Conservation (phyloP, 1,140 invertebrate species). For the Dendroctonus valens region DNA sequence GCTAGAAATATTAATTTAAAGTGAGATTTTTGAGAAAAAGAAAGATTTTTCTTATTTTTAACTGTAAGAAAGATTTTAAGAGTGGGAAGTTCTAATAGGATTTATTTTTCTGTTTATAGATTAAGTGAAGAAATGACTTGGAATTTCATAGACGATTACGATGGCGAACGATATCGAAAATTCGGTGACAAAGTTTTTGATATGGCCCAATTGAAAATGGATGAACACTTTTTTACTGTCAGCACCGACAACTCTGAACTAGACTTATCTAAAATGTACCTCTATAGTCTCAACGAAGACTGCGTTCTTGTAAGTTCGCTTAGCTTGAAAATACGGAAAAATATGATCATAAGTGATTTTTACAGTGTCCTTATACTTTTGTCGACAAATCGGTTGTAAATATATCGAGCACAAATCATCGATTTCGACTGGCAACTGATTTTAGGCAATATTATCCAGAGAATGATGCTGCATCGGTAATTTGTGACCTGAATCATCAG, state of each 20-base stretch:
- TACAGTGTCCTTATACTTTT: conserved; percentile 39
- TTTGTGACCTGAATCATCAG: conserved; percentile 59
- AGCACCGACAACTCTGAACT: conserved; percentile 13
- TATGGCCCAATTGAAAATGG: conserved; percentile 37
- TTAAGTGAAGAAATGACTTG: conserved; percentile 35
- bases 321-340: not conserved
- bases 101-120: too few relatives aligned
- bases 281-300: conserved; percentile 38
- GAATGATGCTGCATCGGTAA: conserved; percentile 39
- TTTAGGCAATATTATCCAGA: conserved; percentile 31
- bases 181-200: conserved; percentile 29
- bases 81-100: too few relatives aligned
- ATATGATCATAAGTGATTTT: not conserved
- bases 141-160: conserved; percentile 39
- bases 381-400: conserved; percentile 18
- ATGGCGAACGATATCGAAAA: conserved; percentile 26
- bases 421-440: conserved; percentile 29
- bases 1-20: too few relatives aligned
- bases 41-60: too few relatives aligned
- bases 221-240: conserved; percentile 26
- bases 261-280: conserved; percentile 21
- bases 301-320: conserved; percentile 37
- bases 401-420: conserved; percentile 20
- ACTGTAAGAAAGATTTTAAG: too few relatives aligned
- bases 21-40: too few relatives aligned